Conservation (phyloP, 2,797 vertebrate species). For the Carduelis carduelis region DNA sequence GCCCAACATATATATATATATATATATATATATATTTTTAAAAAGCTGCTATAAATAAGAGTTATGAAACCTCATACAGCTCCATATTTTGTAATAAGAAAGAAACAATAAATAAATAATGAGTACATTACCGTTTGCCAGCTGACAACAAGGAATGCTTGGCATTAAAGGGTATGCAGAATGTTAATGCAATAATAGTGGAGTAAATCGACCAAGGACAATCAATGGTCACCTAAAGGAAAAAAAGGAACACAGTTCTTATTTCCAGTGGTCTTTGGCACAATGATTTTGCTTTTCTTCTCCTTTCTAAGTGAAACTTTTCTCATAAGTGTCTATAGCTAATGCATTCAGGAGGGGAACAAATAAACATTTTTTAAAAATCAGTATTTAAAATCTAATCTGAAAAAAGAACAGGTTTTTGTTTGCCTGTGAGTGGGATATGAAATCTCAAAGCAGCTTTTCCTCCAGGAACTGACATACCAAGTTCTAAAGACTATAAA, state of each 20-base stretch:
- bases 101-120: not conserved
- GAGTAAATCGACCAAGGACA: slow-evolving; percentile 99
- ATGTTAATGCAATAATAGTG: slow-evolving; percentile 91
- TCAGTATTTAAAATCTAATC: not conserved
- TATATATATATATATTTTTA: not conserved
- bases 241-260: not conserved
- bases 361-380: not conserved
- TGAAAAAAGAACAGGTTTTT: not conserved
- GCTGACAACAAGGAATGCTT: slow-evolving; percentile 90
- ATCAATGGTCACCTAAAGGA: slow-evolving; percentile 90
- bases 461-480: not conserved
- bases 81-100: not conserved
- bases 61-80: not conserved
- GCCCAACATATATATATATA: not conserved
- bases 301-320: not conserved
- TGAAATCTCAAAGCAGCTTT: not conserved
- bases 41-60: not conserved
- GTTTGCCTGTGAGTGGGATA: not conserved
- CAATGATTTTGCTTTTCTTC: not conserved
- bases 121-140: slow-evolving; percentile 84
- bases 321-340: not conserved
- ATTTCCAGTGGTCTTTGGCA: not conserved
- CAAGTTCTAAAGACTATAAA: not conserved
- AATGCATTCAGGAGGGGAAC: not conserved
- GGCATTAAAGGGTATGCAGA: slow-evolving; percentile 93